Percentiles rank a stretch among this genome's conserved stretches.
Evolutionary conservation across 2,113 vertebrate species (phyloP).

Genomic region (Eulacestoma nigropectus): DNA sequence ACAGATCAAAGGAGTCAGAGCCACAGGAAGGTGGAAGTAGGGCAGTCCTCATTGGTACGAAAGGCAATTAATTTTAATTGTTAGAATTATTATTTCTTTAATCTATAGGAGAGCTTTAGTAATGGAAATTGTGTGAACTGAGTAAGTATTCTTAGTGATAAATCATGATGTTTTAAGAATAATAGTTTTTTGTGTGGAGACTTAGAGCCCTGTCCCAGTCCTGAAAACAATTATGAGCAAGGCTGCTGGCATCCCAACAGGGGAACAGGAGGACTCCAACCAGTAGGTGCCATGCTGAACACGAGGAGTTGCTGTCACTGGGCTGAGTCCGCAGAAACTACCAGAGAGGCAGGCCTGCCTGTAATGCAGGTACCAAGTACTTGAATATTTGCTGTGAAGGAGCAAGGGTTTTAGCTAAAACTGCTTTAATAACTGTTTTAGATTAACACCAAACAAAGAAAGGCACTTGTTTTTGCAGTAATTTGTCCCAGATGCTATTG

Average conservation of each 20-base stretch:
- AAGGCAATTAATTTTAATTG: conserved; percentile 52
- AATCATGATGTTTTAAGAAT: conserved; percentile 5
- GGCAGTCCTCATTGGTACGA: background rate
- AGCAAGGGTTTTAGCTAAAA: background rate
- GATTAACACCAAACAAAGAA: background rate
- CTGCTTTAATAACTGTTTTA: background rate
- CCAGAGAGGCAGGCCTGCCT: background rate
- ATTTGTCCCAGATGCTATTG: background rate
- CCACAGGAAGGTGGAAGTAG: conserved; percentile 20
- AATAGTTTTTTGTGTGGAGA: background rate
- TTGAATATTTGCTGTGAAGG: background rate
- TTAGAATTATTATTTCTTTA: conserved; percentile 30
- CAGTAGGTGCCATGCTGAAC: background rate
- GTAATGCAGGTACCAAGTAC: background rate
- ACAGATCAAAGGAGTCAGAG: conserved; percentile 63
- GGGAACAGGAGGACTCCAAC: background rate
- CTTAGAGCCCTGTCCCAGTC: background rate
- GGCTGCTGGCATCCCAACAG: background rate
- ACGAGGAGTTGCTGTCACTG: background rate
- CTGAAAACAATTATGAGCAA: background rate
- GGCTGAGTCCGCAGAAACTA: background rate
- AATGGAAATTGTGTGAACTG: conserved; percentile 22
- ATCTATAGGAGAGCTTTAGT: background rate
- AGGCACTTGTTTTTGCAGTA: background rate
- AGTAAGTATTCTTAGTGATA: conserved; percentile 10